A percentile compares a stretch with the other conserved stretches of the same genome.
Conservation (phyloP, 2,113 vertebrate genomes). For the Ardeotis arabs region DNA sequence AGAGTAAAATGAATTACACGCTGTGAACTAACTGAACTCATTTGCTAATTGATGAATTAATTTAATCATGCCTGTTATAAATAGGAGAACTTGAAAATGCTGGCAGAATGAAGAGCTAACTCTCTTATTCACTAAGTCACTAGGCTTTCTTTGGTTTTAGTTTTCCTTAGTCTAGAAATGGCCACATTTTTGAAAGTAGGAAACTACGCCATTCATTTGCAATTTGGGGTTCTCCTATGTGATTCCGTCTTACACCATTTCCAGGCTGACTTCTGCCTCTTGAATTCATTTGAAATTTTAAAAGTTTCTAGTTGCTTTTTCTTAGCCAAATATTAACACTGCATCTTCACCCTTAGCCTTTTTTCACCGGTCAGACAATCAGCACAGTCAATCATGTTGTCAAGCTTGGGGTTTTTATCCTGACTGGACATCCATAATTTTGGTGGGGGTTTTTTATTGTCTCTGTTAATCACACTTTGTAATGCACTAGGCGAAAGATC, state of each 20-base stretch:
- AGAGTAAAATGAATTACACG: background rate
- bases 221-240: background rate
- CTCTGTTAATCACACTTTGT: background rate
- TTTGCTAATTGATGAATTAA: constrained; percentile 47
- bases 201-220: background rate
- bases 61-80: background rate
- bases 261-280: background rate
- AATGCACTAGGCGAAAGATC: background rate
- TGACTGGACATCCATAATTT: background rate
- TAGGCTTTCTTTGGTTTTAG: background rate
- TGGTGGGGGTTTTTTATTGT: accelerated
- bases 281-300: background rate
- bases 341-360: background rate
- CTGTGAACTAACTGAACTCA: constrained; percentile 26
- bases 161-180: background rate
- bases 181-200: background rate
- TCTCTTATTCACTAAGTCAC: background rate
- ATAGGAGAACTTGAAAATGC: background rate
- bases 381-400: accelerated
- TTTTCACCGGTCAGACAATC: background rate
- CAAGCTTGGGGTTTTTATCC: background rate
- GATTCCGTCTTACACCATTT: background rate
- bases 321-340: background rate
- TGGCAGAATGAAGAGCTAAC: background rate
- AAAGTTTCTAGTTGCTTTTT: background rate